Evolutionary conservation across 1,140 invertebrate species (phyloP).

Genomic region (Wiebesia pumilae): DNA sequence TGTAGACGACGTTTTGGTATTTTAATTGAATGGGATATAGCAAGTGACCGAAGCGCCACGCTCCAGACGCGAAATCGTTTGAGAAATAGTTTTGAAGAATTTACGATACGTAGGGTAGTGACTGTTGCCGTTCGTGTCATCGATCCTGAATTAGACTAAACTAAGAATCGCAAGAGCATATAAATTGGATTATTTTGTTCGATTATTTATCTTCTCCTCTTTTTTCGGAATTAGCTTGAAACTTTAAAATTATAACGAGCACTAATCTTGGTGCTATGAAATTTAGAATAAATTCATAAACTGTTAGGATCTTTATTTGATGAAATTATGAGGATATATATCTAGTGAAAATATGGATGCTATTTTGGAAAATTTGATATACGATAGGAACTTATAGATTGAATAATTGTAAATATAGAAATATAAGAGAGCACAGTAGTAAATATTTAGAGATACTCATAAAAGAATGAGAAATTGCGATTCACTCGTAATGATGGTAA

Average conservation of each 20-base stretch:
- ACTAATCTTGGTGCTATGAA: too few species aligned
- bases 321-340: background rate
- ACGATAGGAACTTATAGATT: background rate
- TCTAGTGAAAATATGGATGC: background rate
- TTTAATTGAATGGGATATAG: constrained; percentile 48
- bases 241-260: too few species aligned
- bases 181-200: background rate
- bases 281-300: background rate
- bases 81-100: constrained; percentile 26
- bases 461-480: background rate
- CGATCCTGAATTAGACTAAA: background rate
- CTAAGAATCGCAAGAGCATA: background rate
- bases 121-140: background rate
- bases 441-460: background rate
- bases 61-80: background rate
- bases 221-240: background rate
- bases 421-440: background rate
- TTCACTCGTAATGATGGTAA: background rate
- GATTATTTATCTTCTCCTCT: background rate
- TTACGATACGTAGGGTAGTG: constrained; percentile 31
- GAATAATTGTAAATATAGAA: background rate
- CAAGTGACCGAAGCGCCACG: background rate
- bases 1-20: constrained; percentile 39
- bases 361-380: background rate
- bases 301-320: background rate